Evolutionary conservation across 2,113 vertebrate species (phyloP).

Genomic region (Burhinus oedicnemus): DNA sequence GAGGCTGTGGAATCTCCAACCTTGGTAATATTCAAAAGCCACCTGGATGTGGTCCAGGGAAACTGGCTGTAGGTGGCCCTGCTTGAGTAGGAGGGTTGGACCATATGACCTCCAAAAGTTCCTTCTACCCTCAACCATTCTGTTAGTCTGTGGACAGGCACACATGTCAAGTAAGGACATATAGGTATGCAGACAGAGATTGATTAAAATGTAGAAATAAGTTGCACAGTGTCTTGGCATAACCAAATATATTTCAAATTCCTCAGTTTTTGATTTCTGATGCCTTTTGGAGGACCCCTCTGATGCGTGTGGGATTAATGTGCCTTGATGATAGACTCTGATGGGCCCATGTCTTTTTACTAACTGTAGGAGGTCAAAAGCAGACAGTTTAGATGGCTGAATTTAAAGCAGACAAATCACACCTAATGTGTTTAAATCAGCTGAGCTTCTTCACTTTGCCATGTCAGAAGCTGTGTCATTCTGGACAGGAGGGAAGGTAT

Average conservation of each 20-base stretch:
- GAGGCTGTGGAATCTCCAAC: neutral
- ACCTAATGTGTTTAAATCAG: neutral
- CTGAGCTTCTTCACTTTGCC: neutral
- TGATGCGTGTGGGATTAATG: neutral
- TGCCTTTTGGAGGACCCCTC: neutral
- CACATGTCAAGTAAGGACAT: fast-evolving
- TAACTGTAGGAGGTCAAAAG: neutral
- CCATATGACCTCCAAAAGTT: neutral
- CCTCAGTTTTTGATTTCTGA: neutral
- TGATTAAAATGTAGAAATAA: neutral
- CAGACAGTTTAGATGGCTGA: neutral
- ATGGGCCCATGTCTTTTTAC: neutral
- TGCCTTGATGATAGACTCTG: neutral
- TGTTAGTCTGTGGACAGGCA: neutral
- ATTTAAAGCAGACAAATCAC: neutral
- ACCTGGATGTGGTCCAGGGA: neutral
- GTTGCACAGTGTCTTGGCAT: neutral
- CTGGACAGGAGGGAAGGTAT: neutral
- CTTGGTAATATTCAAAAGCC: neutral
- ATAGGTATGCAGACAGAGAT: neutral
- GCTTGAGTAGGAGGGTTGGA: neutral
- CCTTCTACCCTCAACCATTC: neutral
- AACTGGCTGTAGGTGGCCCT: neutral
- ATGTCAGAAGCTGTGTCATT: neutral
- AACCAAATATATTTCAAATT: neutral